Base-by-base conservation (phyloP, 2,113 vertebrate genomes). In the Oryzias melastigma region DNA sequence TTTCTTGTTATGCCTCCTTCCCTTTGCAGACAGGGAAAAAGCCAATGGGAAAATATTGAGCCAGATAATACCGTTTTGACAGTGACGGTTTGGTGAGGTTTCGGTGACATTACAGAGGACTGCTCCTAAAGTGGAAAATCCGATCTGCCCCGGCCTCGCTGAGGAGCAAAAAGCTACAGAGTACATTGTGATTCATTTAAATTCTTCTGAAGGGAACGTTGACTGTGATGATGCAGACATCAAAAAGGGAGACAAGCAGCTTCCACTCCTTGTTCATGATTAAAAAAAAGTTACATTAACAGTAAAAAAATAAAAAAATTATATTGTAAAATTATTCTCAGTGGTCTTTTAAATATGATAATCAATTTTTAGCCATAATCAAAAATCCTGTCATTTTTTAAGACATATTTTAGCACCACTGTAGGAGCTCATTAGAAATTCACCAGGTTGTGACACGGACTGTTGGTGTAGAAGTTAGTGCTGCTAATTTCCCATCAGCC, bases 41-140 rank as follows among this genome's bases (percentile, higher is more conserved):
- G 73, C 71, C 84, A 79, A 77, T 75, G 75, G 69, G 50, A 82
- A 60, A 73, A 85, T 80, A 85, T 72, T 65, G 69, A 83, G 77
- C 53, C 52, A 63, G 79, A 82, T 81, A 85, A 82, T 70, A 47
- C 61, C 63, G 70, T 61, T 35, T 62, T 76, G 80, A 77, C 79
- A 72, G 69, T 73, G 73, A 75, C 72, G 75, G 65, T 83, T 83
- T 64, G 75, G 68, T 19, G 61, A 73, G 64, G 65, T 75, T 78
- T 72, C 77, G 44, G 53, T 79, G 71, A 78, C 69, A 78, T 76
- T 77, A 85, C 50, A 52, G 73, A 77, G 69, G 66, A 85, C 72
- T 66, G 71, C 64, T 81, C 73, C 62, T 61, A 75, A 84, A 77
- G 85, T 82, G 71, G 73, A 77, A 86, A 87, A 88, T 86, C 84